Base-by-base conservation (phyloP, 1,140 invertebrate genomes). In the Ericerus pela region DNA sequence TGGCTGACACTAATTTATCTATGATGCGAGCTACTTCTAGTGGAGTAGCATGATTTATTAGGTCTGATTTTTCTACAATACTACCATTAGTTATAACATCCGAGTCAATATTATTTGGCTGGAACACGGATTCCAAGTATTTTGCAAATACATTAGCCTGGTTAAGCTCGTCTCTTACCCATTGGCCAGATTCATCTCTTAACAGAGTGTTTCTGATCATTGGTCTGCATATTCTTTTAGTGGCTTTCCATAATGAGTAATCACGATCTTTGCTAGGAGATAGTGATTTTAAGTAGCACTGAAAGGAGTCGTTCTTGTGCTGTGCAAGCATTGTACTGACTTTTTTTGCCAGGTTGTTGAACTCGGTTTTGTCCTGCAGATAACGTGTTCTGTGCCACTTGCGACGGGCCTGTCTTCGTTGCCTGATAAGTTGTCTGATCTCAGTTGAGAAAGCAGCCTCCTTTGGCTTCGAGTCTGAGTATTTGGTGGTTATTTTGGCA, bases 381-480 rank as follows among this genome's bases (percentile, higher is more conserved):
- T 47, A 11, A 26, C 10, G 20, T 54, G 3, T 20, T 59, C 11
- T n/a, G 6, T n/a, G 37, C 51, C 24, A 16, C 12, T 11, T 20
- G n/a, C 37, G n/a, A 18, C 27, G 10, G 37, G 12, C n/a, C 53
- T 14, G 51, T 14, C 38, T 16, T 33, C 28, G 2, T 54, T 29
- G 12, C 18, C 18, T 20, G 31, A 57, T 57, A 60, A 51, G 37
- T 30, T 53, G 41, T 55, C 22, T 55, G 30, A 12, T 33, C n/a
- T 33, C 31, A 11, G 10, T 33, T 33, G 31, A n/a, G 31, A 11
- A 36, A 29, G 60, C 55, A 41, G 18, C 54, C 57, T n/a, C n/a
- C n/a, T n/a, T n/a, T n/a, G n/a, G n/a, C n/a, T n/a, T n/a, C n/a
- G n/a, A n/a, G n/a, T n/a, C n/a, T n/a, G n/a, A n/a, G n/a, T n/a